A percentile compares a stretch with the other conserved stretches of the same genome.
These are phyloP conservation scores for Pyrochroa serraticornis DNA, from an alignment of 2,888 invertebrate genomes.

Conservation along the genomic window DNA sequence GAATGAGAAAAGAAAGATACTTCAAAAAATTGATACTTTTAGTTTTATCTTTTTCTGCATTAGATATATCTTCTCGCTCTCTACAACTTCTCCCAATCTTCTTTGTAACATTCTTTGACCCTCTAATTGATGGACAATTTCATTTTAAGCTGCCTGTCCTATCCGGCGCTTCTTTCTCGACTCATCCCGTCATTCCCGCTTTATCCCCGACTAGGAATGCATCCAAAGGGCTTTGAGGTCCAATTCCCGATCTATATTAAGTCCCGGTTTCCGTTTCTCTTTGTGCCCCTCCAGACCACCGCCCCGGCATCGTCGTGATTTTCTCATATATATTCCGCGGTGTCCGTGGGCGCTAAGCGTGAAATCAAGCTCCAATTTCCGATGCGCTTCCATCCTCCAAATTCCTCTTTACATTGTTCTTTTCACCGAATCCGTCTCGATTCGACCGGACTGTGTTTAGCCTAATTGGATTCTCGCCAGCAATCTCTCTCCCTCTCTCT, in stretches of 20 bases:
- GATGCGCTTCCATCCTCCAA: conserved; percentile 28
- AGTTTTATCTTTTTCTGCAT: no score
- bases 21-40: no score
- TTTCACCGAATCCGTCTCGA: conserved; percentile 2
- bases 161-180: no score
- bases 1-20: no score
- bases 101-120: no score
- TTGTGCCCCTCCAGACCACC: conserved; percentile 8
- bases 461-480: no score
- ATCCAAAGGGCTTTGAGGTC: conserved; percentile 15
- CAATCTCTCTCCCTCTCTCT: no score
- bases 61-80: no score
- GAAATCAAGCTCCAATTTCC: conserved; percentile 46
- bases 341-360: conserved; percentile 40
- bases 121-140: no score
- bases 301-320: conserved; percentile 31
- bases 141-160: no score
- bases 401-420: conserved; percentile 24
- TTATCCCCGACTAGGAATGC: conserved; percentile 7
- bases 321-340: conserved; percentile 45
- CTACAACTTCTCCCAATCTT: no score
- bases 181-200: not conserved
- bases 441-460: not conserved
- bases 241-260: conserved; percentile 24
- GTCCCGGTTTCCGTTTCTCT: conserved; percentile 26